phyloP scores from a whole-genome alignment of 2,113 vertebrate genomes.

The Turdus rufiventris region DNA sequence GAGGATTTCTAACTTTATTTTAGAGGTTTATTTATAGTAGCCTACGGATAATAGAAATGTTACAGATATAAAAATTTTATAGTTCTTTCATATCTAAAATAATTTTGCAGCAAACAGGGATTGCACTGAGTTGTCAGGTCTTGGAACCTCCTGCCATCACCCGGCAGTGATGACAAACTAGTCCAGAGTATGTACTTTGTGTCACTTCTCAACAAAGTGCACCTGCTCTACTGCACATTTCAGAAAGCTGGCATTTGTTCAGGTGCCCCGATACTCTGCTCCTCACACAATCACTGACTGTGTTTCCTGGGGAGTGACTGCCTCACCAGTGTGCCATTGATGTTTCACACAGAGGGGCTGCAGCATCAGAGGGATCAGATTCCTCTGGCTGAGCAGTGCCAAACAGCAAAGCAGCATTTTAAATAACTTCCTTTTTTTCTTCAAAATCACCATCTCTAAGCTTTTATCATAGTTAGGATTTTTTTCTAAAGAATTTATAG shows the following conservation, averaged over 20 bases:
- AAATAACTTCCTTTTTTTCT: neutral
- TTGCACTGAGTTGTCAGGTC: neutral
- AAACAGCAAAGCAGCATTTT: neutral
- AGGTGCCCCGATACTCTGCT: neutral
- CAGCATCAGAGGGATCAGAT: neutral
- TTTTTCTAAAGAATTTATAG: neutral
- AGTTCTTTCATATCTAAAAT: neutral
- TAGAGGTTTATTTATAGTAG: neutral
- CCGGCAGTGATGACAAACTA: neutral
- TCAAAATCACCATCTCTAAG: neutral
- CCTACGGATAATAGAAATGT: neutral
- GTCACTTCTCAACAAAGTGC: neutral
- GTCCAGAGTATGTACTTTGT: neutral
- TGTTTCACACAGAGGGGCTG: neutral
- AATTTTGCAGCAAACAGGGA: neutral
- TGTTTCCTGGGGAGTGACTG: neutral
- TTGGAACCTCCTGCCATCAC: neutral
- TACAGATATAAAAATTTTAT: neutral
- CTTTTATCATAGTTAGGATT: neutral
- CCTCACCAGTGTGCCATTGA: fast-evolving
- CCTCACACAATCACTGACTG: neutral
- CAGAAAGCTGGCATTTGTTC: neutral
- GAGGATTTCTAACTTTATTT: neutral
- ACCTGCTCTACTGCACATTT: neutral
- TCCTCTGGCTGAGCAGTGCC: neutral